Base-by-base conservation (phyloP, 2,888 invertebrate species). In the Drosophila paucipuncta region DNA sequence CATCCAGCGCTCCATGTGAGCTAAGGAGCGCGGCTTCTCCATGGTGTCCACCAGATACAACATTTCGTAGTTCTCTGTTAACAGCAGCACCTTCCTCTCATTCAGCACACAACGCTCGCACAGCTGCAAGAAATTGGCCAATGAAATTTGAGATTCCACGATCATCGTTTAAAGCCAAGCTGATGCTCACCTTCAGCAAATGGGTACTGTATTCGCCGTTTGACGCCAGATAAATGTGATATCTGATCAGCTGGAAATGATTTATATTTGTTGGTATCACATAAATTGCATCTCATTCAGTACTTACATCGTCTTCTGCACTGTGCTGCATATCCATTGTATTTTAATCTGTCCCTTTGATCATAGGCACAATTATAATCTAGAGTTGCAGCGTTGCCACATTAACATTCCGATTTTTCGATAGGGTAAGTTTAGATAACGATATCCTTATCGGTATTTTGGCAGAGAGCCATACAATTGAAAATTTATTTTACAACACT, bases 181-280 rank as follows among this genome's bases (percentile, higher is more conserved):
- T 31, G 2, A 31, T 10, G 5, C 63, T 69, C 63, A 85, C 85
- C 83, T 80, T 80, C 1, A 53, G 33, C 70, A 85, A 37, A 18
- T 80, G 53, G 33, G 61, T 73, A 18, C 30, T 55, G 50, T 87
- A 87, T 28, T 89, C 78, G 35, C 65, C 65, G 55, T 76, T 84
- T 7, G 60, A 65, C 30, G 82, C 18, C 28, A 89, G n/a, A 16
- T 73, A 71, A 35, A 89, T 87, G 41, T 82, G 78, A 71, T 84
- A 82, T 52, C 50, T 67, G 16, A 49, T 57, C 1, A 54, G 13
- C 79, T 79, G 60, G 13, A n/a, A 18, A 39, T 7, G 28, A 30
- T 39, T n/a, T 5, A 16, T 28, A n/a, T 22, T 47, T 28, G 16
- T 11, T 9, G 18, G 13, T 33, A 25, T 16, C 11, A 4, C n/a